Conservation (phyloP, 2,888 invertebrate genomes). For the Ophioninae sp. region DNA sequence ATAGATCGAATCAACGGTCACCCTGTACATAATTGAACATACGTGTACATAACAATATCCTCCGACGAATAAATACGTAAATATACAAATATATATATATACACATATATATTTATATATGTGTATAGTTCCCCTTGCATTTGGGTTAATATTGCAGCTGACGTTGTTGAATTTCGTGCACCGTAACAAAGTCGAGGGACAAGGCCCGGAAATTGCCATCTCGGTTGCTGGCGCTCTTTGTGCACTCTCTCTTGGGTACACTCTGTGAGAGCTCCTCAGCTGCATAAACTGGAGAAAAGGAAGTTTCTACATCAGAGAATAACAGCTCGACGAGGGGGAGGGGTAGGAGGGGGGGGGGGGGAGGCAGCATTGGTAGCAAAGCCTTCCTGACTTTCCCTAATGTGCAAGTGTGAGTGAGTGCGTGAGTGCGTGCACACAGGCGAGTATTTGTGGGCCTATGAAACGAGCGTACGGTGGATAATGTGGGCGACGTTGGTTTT, state of each 20-base stretch:
- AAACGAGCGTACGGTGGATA: background rate
- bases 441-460: background rate
- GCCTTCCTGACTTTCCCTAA: slow-evolving; percentile 14
- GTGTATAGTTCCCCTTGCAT: background rate
- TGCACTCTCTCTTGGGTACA: slow-evolving; percentile 21
- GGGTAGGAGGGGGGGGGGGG: background rate
- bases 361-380: slow-evolving; percentile 6
- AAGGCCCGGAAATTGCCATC: slow-evolving; percentile 58
- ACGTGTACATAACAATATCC: no score
- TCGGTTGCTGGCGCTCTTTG: slow-evolving; percentile 29
- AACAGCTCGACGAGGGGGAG: slow-evolving; percentile 14
- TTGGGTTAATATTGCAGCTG: slow-evolving; percentile 25
- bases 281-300: slow-evolving; percentile 33
- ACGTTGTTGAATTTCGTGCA: slow-evolving; percentile 27
- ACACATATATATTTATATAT: background rate
- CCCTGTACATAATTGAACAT: no score
- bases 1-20: no score
- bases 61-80: no score
- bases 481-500: background rate
- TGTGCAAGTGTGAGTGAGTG: background rate
- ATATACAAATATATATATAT: background rate
- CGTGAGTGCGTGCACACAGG: background rate
- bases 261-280: slow-evolving; percentile 21
- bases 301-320: slow-evolving; percentile 37
- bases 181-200: slow-evolving; percentile 31